Evolutionary conservation across 1,140 invertebrate genomes (phyloP).

Genomic region (Contarinia nasturtii): DNA sequence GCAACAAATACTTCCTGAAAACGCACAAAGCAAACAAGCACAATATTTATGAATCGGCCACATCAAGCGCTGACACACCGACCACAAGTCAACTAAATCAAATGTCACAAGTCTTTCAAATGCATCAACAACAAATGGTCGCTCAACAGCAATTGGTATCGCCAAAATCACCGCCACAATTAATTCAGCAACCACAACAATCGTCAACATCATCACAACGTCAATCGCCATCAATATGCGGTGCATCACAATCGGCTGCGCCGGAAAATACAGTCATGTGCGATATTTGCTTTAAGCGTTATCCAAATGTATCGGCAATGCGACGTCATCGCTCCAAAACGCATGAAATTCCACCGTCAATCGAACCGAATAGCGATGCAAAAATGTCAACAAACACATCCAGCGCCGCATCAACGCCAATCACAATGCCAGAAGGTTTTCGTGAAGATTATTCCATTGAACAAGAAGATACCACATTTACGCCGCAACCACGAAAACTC

Average conservation of each 20-base stretch:
- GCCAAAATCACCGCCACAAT: conserved; percentile 5
- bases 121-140: conserved; percentile 4
- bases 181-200: conserved; percentile 12
- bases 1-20: conserved; percentile 99
- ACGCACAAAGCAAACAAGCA: conserved; percentile 93
- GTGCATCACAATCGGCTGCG: conserved; percentile 4
- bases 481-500: conserved; percentile 33
- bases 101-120: conserved; percentile 8
- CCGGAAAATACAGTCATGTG: conserved; percentile 20
- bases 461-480: conserved; percentile 31
- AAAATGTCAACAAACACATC: conserved; percentile 2
- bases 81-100: conserved; percentile 12
- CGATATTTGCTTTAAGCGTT: conserved; percentile 30
- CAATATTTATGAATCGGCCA: conserved; percentile 57
- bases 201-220: conserved; percentile 1
- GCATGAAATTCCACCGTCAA: conserved; percentile 18
- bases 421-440: conserved; percentile 20
- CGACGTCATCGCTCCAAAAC: conserved; percentile 28
- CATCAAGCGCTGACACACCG: conserved; percentile 22
- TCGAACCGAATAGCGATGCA: neutral
- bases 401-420: conserved; percentile 3
- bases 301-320: conserved; percentile 30
- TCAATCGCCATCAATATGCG: conserved; percentile 1
- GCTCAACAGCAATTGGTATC: neutral
- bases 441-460: conserved; percentile 24